Base-by-base conservation (phyloP, 2,113 vertebrate genomes). In the Scophthalmus maximus region DNA sequence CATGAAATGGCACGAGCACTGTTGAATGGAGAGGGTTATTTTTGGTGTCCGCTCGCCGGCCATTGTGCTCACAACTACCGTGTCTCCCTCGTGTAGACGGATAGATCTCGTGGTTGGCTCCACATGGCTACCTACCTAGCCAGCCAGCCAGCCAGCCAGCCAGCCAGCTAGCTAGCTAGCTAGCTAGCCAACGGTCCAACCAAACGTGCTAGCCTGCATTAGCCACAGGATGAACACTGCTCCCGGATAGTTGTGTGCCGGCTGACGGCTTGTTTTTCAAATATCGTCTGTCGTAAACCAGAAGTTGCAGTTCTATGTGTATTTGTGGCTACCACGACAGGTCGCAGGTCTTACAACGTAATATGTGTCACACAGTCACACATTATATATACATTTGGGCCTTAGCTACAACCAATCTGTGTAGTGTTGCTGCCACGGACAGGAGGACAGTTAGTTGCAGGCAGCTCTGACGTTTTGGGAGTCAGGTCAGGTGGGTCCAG, bases 51-150 rank as follows among this genome's bases (percentile, higher is more conserved):
- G 2, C 5, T 10, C 1, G 5, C 0, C 5, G 10, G 1, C 0
- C 0, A 0, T 5, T 0, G 6, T 10, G 6, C 18, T 57, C 9
- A 0, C 1, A 9, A 10, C 26, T 5, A 4, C 32, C 0, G 12
- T 12, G 10, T 18, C 36, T 34, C 32, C 8, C 7, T 11, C 5
- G 14, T 55, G 5, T 8, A 52, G 25, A 20, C 7, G 9, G 29
- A 10, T 1, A 8, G 32, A 38, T 87, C 84, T 84, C 49, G 75
- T 89, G 86, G 72, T 79, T 23, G 58, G 1, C 22, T 87, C 81
- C 89, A 91, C 88, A 90, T 91, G 84, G 91, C 89, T 89, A 74
- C 64, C 78, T 79, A 79, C 83, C 77, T 52, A 58, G 18, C 62
- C 44, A 77, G 73, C 82, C 79, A 60, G 58, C 51, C n/a, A 29